Base-by-base conservation (phyloP, 2,113 vertebrate species). In the Sander lucioperca region DNA sequence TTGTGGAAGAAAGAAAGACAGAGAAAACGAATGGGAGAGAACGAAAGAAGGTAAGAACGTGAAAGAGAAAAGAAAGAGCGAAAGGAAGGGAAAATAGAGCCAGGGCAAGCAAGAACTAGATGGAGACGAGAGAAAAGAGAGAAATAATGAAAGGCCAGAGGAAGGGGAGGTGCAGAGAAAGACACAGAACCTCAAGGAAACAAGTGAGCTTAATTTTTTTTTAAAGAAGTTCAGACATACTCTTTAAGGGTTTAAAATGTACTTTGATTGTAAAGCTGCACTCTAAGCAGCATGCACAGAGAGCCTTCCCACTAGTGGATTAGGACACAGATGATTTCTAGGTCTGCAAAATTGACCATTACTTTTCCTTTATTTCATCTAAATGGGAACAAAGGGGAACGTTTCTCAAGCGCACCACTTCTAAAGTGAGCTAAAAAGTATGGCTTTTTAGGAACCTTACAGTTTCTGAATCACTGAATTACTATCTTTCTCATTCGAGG, bases 261-360 rank as follows among this genome's bases (percentile, higher is more conserved):
- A 67, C 89, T 90, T 83, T 92, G 85, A 89, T 89, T 87, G 84
- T 83, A 86, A 90, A 92, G 84, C 85, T 79, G 53, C 6, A 21
- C 66, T 83, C 69, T 62, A 25, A 71, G 85, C 61, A 78, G 80
- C 69, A 57, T 2, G 76, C 72, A 73, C 59, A 16, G 77, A 80
- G 47, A 80, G 76, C 14, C 88, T 88, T 84, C 73, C 67, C 82
- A 77, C 70, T n/a, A 61, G 70, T 86, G 84, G 85, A 89, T 89
- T 88, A 88, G 74, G 63, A 76, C 73, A 66, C 77, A 72, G 83
- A 80, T 58, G 66, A 80, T 83, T 87, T 88, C 75, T 71, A 79
- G 73, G 77, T 57, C 71, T 71, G 73, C 72, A 87, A 82, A 84
- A 79, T 65, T 64, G 36, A 70, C 79, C 50, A 14, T 57, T 79